Evolutionary conservation across 2,113 vertebrate genomes (phyloP).

Genomic region (Neotoma lepida): DNA sequence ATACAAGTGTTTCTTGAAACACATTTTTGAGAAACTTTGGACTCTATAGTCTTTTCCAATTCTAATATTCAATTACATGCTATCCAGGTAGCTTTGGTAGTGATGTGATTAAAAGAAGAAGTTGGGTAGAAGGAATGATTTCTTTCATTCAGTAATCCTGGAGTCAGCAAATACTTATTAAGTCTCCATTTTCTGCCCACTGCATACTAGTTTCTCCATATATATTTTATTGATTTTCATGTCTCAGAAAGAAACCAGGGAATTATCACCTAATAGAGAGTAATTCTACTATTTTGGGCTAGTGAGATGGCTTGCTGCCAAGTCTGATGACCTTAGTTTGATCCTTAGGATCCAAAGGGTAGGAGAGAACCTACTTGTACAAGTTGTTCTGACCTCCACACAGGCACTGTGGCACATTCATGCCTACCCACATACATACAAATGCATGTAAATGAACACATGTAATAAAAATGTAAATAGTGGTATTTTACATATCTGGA

Average conservation of each 20-base stretch:
- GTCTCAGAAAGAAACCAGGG: constrained; percentile 4
- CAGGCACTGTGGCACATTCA: background rate
- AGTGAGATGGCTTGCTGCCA: background rate
- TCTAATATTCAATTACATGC: background rate
- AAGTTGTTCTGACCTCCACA: background rate
- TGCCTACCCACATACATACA: background rate
- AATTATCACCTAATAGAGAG: background rate
- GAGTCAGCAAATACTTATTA: constrained; percentile 56
- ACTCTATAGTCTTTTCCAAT: background rate
- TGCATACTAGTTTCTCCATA: background rate
- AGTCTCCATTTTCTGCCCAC: background rate
- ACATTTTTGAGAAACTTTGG: background rate
- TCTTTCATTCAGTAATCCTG: background rate
- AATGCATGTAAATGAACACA: background rate
- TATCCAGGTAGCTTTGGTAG: background rate
- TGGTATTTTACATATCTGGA: background rate
- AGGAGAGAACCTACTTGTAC: background rate
- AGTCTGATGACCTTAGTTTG: background rate
- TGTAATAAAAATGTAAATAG: background rate
- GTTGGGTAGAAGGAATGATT: constrained; percentile 1
- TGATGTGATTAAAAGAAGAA: constrained; percentile 8
- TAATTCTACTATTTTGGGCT: background rate
- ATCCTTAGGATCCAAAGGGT: background rate
- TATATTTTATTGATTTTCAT: constrained; percentile 46
- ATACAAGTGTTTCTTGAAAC: constrained; percentile 35